These are phyloP conservation scores for Xestia rhomboidea DNA, from an alignment of 2,888 invertebrate species.

Conservation along the genomic window DNA sequence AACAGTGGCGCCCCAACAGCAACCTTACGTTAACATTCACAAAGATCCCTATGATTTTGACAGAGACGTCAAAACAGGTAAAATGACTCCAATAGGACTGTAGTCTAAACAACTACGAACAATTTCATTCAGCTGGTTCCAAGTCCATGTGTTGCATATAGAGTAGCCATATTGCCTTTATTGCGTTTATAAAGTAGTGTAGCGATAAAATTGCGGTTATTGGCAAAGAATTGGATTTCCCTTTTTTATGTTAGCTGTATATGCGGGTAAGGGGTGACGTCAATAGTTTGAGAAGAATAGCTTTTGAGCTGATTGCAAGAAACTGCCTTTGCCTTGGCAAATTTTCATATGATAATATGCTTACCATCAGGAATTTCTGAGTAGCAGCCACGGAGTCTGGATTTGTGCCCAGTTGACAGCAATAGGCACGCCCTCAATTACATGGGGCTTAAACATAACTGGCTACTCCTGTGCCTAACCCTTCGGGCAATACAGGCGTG, in stretches of 20 bases:
- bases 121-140: slow-evolving; percentile 42
- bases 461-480: too few species aligned
- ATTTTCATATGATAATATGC: background rate
- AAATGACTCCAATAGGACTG: background rate
- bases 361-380: too few species aligned
- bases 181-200: slow-evolving; percentile 17
- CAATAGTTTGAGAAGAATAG: background rate
- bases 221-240: slow-evolving; percentile 17
- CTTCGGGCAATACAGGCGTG: too few species aligned
- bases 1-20: background rate
- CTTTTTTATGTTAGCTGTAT: slow-evolving; percentile 3
- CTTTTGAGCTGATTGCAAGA: background rate
- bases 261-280: slow-evolving; percentile 7
- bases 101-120: slow-evolving; percentile 2
- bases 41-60: background rate
- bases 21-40: background rate
- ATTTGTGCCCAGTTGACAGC: too few species aligned
- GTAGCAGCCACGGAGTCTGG: too few species aligned
- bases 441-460: too few species aligned
- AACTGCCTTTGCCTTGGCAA: background rate
- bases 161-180: slow-evolving; percentile 37
- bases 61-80: background rate
- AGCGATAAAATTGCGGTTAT: slow-evolving; percentile 26
- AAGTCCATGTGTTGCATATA: slow-evolving; percentile 17
- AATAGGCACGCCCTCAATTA: too few species aligned